These are phyloP conservation scores for Mirounga angustirostris DNA, from an alignment of 2,113 vertebrate species.

Conservation along the genomic window DNA sequence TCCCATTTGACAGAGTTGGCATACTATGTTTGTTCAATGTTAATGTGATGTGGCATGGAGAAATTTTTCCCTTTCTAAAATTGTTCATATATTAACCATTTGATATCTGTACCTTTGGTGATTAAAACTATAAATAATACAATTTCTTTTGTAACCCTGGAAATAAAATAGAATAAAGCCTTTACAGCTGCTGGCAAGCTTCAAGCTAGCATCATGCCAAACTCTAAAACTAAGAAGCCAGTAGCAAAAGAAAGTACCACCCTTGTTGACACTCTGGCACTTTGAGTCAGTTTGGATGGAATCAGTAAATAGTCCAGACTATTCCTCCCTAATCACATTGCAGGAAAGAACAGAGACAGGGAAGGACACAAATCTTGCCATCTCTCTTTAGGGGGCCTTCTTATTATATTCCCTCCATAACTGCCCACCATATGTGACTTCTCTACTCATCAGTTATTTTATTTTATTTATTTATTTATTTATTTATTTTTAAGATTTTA, in stretches of 20 bases:
- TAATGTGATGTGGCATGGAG: slow-evolving; percentile 13
- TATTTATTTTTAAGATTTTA: no score
- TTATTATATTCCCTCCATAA: neutral
- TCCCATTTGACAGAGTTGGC: slow-evolving; percentile 40
- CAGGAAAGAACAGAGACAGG: neutral
- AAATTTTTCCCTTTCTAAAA: slow-evolving; percentile 49
- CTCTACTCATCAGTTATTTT: neutral
- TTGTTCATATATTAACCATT: slow-evolving; percentile 52
- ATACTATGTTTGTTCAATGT: slow-evolving; percentile 53
- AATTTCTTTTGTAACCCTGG: slow-evolving; percentile 77
- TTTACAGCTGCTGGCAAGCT: slow-evolving; percentile 63
- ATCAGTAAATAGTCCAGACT: slow-evolving; percentile 52
- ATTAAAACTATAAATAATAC: slow-evolving; percentile 46
- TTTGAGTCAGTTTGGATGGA: slow-evolving; percentile 69
- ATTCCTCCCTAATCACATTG: slow-evolving; percentile 42
- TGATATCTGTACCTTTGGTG: neutral
- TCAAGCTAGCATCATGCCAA: slow-evolving; percentile 65
- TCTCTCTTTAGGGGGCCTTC: neutral
- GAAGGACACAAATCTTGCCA: neutral
- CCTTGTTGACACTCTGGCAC: slow-evolving; percentile 68
- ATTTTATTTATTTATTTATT: no score
- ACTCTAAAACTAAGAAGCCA: slow-evolving; percentile 78
- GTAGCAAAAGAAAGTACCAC: slow-evolving; percentile 75
- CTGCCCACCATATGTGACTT: neutral
- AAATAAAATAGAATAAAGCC: slow-evolving; percentile 73